A percentile compares a stretch with the other conserved stretches of the same genome.
Conservation (phyloP, 2,113 vertebrate genomes). For the Arothron firmamentum region DNA sequence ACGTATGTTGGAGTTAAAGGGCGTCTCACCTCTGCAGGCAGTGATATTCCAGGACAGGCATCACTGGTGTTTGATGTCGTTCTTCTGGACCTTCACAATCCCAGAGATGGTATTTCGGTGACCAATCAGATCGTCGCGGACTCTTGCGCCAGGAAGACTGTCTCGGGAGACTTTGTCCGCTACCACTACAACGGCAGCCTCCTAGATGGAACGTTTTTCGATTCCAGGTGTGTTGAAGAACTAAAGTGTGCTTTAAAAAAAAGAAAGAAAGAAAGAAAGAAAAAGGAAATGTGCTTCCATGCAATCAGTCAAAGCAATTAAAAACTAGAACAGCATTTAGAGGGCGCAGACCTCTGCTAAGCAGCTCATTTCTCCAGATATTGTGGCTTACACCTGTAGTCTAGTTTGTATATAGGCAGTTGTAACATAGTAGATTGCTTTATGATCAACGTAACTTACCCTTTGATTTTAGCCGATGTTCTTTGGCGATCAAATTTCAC, state of each 20-base stretch:
- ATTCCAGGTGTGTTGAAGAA: constrained; percentile 83
- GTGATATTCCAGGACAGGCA: constrained; percentile 93
- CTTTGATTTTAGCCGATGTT: no score
- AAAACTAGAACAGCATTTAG: no score
- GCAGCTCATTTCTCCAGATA: no score
- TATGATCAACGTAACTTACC: no score
- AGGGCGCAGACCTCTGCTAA: no score
- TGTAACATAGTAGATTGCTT: no score
- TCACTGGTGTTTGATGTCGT: constrained; percentile 93
- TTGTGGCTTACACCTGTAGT: no score
- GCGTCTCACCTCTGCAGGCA: constrained; percentile 71
- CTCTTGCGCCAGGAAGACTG: constrained; percentile 79
- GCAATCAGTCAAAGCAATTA: no score
- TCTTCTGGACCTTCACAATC: constrained; percentile 93
- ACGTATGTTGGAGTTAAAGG: background rate
- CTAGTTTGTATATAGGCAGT: no score
- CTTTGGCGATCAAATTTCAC: no score
- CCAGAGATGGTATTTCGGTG: constrained; percentile 85
- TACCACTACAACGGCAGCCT: constrained; percentile 97
- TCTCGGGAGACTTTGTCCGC: constrained; percentile 86
- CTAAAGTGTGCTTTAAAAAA: background rate
- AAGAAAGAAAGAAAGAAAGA: no score
- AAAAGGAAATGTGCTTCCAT: no score
- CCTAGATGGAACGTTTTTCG: constrained; percentile 90
- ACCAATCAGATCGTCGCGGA: constrained; percentile 80